Evolutionary conservation across 2,888 invertebrate genomes (phyloP), one percentile per base, ranked within the genome.

Genomic region (Nomada goodeniana): DNA sequence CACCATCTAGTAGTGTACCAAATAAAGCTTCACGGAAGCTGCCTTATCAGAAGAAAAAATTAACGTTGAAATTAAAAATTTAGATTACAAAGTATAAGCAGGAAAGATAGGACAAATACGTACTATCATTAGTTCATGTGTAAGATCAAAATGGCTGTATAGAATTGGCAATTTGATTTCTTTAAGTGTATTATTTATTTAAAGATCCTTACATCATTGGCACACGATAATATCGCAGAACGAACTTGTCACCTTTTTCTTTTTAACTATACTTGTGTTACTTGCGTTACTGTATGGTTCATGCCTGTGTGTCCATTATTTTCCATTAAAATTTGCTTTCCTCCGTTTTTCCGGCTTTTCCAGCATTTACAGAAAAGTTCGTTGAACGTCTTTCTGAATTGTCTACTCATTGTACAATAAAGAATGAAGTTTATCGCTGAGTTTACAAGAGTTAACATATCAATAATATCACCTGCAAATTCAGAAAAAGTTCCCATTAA

Each of bases 381-480:
- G 15, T 96, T 95, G 92, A 97, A 98, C 1, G 97, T 97, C 87
- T 96, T 96, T 20, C 99, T 95, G 93, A 99, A 99, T 95, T 98
- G 98, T 83, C 97, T 96, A 82, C 98, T 98, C 98, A 99, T 98
- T 71, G 97, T 95, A 91, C 98, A 98, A 93, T 98, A 99, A 60
- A 99, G 95, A 73, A 98, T 97, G 92, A 99, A 99, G 94, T 98
- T 99, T 78, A 98, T 97, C 0, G 98, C 97, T 11, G 98, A 98
- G 94, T 98, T 99, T 89, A 98, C 94, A 77, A 99, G 95, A 0
- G 98, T 98, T 91, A 98, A 94, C 80, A 98, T 96, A 94, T 99
- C 98, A 96, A 98, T 97, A 74, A 98, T 92, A 92, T 98, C 98
- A 1, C 93, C 93, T 93, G 91, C 44, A 87, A 90, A 70, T 47